phyloP scores from a whole-genome alignment of 1,140 invertebrate genomes.

The Laodelphax striatellus region DNA sequence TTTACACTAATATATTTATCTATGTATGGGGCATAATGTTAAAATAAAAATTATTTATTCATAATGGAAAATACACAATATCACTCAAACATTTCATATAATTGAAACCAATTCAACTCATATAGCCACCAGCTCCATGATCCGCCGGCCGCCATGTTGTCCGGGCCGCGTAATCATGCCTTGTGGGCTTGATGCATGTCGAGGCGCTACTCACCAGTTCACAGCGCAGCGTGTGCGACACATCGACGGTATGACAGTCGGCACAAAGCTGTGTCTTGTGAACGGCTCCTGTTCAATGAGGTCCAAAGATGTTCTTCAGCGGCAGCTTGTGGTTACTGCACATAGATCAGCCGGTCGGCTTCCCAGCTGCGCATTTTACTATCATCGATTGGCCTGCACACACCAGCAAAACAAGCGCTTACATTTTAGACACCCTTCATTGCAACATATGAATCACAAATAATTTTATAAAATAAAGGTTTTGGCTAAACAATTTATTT shows the following conservation, averaged over 20 bases:
- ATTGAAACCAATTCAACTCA: no score
- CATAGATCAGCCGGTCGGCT: slow-evolving; percentile 75
- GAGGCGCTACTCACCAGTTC: slow-evolving; percentile 70
- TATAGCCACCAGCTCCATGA: not conserved
- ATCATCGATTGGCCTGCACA: slow-evolving; percentile 61
- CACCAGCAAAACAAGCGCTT: not conserved
- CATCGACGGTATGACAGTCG: slow-evolving; percentile 75
- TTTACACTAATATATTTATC: no score
- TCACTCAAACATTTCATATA: no score
- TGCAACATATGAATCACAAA: no score
- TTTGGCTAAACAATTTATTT: no score
- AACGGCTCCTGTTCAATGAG: slow-evolving; percentile 27
- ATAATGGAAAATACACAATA: no score
- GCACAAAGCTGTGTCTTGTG: slow-evolving; percentile 50
- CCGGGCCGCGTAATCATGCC: no score
- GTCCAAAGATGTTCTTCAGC: slow-evolving; percentile 81
- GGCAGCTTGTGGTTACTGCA: slow-evolving; percentile 82
- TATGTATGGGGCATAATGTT: no score
- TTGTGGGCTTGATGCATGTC: no score
- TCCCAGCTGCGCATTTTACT: slow-evolving; percentile 60
- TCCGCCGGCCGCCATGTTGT: not conserved
- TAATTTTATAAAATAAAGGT: no score
- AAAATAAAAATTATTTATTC: no score
- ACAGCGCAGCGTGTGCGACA: slow-evolving; percentile 86
- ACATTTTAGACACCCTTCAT: no score